Conservation (phyloP, 1,140 invertebrate species). For the Drosophila nigrodunni region DNA sequence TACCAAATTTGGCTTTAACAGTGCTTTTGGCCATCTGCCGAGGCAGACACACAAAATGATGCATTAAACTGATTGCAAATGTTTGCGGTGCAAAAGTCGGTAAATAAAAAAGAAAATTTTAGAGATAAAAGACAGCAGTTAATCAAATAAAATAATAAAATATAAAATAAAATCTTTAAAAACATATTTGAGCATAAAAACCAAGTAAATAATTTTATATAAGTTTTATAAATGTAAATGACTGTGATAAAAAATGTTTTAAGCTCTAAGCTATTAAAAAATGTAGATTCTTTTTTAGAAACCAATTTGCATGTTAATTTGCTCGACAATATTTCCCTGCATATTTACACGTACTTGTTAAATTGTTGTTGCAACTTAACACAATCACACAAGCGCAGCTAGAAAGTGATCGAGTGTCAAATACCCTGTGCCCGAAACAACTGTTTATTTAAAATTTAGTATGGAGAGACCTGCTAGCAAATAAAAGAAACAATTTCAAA, state of each 20-base stretch:
- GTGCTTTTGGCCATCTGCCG: constrained; percentile 63
- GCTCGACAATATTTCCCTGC: constrained; percentile 25
- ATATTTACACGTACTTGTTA: constrained; percentile 33
- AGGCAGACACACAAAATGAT: constrained; percentile 58
- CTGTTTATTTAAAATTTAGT: not conserved
- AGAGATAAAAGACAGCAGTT: not conserved
- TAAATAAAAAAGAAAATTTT: constrained; percentile 1
- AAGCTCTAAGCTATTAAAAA: not conserved
- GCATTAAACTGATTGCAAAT: constrained; percentile 75
- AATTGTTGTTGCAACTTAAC: not conserved
- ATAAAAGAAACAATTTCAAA: constrained; percentile 12
- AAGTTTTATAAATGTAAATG: constrained; percentile 3
- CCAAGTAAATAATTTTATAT: not conserved
- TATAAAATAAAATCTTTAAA: not conserved
- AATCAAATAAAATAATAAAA: constrained; percentile 9
- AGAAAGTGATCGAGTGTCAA: not conserved
- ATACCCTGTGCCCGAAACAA: not conserved
- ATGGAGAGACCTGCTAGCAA: not conserved
- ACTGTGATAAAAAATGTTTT: too few relatives aligned
- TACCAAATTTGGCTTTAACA: constrained; percentile 53
- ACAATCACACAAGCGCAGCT: not conserved
- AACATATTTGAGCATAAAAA: too few relatives aligned
- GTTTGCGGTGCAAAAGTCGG: constrained; percentile 1
- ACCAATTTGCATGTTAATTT: constrained; percentile 47
- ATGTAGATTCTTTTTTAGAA: constrained; percentile 1